Percentiles rank a stretch among this genome's conserved stretches.
phyloP scores from a whole-genome alignment of 2,113 vertebrate genomes.

The Microcebus murinus region DNA sequence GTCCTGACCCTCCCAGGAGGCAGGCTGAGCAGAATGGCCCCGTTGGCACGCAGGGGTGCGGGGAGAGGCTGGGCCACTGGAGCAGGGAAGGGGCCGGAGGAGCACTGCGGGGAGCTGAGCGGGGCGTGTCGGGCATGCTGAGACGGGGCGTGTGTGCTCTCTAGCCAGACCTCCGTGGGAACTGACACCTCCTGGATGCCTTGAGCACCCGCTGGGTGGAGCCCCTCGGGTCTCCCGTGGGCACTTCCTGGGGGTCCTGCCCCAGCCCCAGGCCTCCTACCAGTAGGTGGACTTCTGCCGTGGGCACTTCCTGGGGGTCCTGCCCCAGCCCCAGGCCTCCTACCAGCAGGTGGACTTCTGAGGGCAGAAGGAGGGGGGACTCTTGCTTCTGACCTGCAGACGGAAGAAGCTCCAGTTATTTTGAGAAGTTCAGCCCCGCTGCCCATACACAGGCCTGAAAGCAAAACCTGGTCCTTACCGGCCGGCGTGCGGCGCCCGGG shows the following conservation, averaged over 20 bases:
- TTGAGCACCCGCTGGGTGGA: rapidly evolving
- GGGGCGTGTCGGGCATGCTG: no score
- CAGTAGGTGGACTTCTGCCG: rapidly evolving
- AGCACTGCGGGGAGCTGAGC: no score
- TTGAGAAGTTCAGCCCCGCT: not conserved
- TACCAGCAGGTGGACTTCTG: not conserved
- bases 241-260: not conserved
- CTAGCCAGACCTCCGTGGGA: not conserved
- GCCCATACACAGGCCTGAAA: not conserved
- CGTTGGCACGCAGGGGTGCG: no score
- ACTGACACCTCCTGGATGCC: rapidly evolving
- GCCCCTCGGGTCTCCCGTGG: not conserved
- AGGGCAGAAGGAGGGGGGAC: not conserved
- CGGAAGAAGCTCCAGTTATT: not conserved
- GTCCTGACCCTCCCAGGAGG: not conserved
- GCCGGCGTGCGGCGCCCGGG: not conserved
- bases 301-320: not conserved
- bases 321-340: not conserved
- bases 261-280: not conserved
- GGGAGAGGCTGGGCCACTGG: rapidly evolving
- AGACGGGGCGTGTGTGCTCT: not conserved
- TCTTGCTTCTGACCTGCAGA: not conserved
- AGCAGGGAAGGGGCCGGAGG: not conserved
- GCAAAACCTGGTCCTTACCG: not conserved
- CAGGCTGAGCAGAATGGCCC: not conserved